Conservation (phyloP, 2,797 vertebrate species). For the Chlorospingus semifuscus region DNA sequence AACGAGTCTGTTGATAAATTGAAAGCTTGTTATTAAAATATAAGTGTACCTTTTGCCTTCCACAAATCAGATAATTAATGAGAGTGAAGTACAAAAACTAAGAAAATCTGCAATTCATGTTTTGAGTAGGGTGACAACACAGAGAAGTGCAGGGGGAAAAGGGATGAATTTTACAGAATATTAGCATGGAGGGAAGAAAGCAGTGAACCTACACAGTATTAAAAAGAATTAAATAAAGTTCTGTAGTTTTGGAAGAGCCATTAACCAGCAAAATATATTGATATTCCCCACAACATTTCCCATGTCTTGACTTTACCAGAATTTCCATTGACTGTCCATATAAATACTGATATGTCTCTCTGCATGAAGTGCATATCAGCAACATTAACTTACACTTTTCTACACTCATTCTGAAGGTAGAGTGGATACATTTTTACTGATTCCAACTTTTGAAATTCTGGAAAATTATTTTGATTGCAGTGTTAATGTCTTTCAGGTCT, state of each 20-base stretch:
- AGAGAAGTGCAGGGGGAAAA: not conserved
- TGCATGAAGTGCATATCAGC: not conserved
- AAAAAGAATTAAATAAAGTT: not conserved
- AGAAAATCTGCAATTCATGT: not conserved
- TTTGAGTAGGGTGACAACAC: not conserved
- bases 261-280: not conserved
- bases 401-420: not conserved
- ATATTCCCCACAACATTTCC: not conserved
- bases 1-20: slow-evolving; percentile 2
- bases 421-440: not conserved
- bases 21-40: slow-evolving; percentile 34
- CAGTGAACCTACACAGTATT: not conserved
- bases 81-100: not conserved
- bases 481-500: not conserved
- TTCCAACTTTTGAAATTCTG: not conserved
- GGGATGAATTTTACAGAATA: not conserved
- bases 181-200: not conserved
- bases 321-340: not conserved
- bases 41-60: not conserved
- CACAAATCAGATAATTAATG: not conserved
- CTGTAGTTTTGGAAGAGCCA: not conserved
- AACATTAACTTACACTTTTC: not conserved
- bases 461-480: not conserved
- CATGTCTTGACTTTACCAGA: not conserved
- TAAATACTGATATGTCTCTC: not conserved